Percentiles rank a stretch among this genome's conserved stretches.
phyloP scores from a whole-genome alignment of 2,797 vertebrate genomes.

The Heliangelus exortis region DNA sequence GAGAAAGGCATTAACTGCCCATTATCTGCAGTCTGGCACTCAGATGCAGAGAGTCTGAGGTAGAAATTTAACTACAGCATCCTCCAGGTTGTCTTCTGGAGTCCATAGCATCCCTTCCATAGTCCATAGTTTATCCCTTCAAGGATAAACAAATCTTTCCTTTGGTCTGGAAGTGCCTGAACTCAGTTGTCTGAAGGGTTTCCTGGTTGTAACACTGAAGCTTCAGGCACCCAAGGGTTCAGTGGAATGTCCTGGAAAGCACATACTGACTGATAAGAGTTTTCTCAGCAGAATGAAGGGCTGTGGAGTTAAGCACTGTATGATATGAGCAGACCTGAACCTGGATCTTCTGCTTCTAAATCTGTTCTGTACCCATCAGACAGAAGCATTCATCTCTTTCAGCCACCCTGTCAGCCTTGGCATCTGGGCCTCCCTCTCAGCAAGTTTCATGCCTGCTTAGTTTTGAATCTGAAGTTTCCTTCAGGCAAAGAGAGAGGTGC shows the following conservation, averaged over 20 bases:
- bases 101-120: not conserved
- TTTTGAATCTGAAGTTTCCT: not conserved
- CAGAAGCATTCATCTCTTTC: not conserved
- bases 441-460: not conserved
- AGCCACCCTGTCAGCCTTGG: not conserved
- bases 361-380: not conserved
- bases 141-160: not conserved
- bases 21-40: not conserved
- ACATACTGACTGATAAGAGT: not conserved
- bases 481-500: not conserved
- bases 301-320: not conserved
- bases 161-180: not conserved
- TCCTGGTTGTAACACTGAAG: not conserved
- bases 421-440: not conserved
- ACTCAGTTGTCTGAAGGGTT: not conserved
- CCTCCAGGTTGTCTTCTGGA: not conserved
- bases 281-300: not conserved
- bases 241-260: not conserved
- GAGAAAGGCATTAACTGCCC: not conserved
- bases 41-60: not conserved
- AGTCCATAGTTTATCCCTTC: not conserved
- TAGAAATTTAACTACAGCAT: not conserved
- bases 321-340: not conserved
- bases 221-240: not conserved
- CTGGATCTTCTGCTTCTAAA: not conserved